phyloP scores from a whole-genome alignment of 2,113 vertebrate genomes.

The Noturus placidus region DNA sequence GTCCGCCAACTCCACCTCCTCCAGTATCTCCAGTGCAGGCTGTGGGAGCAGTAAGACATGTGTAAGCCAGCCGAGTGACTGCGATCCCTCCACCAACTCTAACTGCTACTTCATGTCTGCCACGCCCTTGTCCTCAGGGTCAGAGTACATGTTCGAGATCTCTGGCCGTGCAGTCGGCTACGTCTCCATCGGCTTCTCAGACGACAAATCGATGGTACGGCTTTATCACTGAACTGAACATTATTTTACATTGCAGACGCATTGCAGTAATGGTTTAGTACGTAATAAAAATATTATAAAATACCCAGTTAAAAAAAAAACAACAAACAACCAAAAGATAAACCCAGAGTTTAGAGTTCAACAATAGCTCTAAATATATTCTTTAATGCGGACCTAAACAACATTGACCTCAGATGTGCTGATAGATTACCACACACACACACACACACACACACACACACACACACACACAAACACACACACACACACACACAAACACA shows the following conservation, averaged over 20 bases:
- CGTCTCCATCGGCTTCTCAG: slow-evolving; percentile 74
- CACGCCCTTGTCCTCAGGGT: slow-evolving; percentile 4
- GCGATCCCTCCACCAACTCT: slow-evolving; percentile 58
- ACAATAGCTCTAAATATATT: background rate
- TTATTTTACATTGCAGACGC: too few relatives aligned
- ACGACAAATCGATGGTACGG: slow-evolving; percentile 74
- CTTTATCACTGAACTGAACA: background rate
- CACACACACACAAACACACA: background rate
- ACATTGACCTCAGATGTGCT: too few relatives aligned
- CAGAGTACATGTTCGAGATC: slow-evolving; percentile 50
- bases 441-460: too few relatives aligned
- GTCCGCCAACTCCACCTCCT: background rate
- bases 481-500: background rate
- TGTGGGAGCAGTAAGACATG: slow-evolving; percentile 72
- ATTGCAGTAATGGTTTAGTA: background rate
- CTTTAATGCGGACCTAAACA: too few relatives aligned
- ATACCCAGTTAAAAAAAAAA: too few relatives aligned
- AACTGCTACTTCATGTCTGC: slow-evolving; percentile 74
- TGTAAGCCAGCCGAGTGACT: slow-evolving; percentile 65
- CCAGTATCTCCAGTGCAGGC: slow-evolving; percentile 9
- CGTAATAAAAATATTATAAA: too few relatives aligned
- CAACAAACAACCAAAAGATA: too few relatives aligned
- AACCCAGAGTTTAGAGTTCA: background rate
- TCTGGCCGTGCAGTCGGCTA: slow-evolving; percentile 68
- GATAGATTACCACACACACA: too few relatives aligned